Evolutionary conservation across 1,140 invertebrate genomes (phyloP).

Genomic region (Drosophila sproati): DNA sequence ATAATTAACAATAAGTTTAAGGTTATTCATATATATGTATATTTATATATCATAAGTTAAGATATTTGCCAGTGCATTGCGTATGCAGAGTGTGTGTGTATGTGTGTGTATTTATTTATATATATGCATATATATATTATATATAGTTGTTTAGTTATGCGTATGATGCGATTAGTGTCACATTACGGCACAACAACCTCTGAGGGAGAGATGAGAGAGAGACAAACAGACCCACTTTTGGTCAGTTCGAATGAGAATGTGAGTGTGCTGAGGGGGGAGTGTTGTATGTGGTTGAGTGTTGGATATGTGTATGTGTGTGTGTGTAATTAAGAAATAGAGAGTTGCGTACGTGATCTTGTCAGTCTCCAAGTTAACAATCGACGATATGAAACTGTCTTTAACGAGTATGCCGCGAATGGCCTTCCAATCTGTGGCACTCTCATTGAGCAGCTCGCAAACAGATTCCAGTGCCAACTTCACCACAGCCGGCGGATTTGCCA

Average conservation of each 20-base stretch:
- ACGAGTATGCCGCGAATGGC: conserved; percentile 96
- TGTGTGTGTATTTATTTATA: conserved; percentile 30
- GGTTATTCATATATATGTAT: conserved; percentile 28
- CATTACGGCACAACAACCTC: conserved; percentile 41
- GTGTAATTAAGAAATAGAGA: conserved; percentile 65
- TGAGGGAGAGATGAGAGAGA: conserved; percentile 17
- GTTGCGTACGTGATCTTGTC: conserved; percentile 95
- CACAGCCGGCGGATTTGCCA: conserved; percentile 96
- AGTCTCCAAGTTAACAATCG: conserved; percentile 98
- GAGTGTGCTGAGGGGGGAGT: conserved; percentile 13
- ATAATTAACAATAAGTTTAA: conserved; percentile 7
- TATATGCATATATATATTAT: conserved; percentile 53
- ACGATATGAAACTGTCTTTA: conserved; percentile 99
- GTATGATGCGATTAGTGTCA: conserved; percentile 26
- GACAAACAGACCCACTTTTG: neutral
- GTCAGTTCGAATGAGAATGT: neutral
- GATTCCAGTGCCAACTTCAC: conserved; percentile 98
- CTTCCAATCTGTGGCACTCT: conserved; percentile 97
- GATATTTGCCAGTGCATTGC: conserved; percentile 76
- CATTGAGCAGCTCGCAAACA: conserved; percentile 95
- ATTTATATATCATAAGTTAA: conserved; percentile 44
- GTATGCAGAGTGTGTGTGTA: conserved; percentile 61
- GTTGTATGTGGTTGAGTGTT: conserved; percentile 27
- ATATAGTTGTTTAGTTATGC: conserved; percentile 38
- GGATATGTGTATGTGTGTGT: conserved; percentile 20